Percentiles rank a stretch among this genome's conserved stretches.
phyloP scores from a whole-genome alignment of 2,113 vertebrate genomes.

The Tachycineta bicolor region DNA sequence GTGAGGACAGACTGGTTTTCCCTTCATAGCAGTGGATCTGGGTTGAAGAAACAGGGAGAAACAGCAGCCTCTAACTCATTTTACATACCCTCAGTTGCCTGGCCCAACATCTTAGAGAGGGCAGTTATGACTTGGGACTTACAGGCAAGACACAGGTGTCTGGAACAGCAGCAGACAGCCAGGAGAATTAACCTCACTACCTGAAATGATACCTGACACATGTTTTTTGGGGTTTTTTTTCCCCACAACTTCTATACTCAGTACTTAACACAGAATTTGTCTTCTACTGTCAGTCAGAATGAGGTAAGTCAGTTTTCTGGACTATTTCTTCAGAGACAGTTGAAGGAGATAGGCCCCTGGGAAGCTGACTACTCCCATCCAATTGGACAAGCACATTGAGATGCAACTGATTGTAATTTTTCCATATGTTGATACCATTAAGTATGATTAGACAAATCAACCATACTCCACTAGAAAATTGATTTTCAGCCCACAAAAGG shows the following conservation, averaged over 20 bases:
- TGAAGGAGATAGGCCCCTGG: fast-evolving
- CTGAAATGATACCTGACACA: neutral
- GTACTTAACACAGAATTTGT: neutral
- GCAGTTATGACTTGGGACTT: neutral
- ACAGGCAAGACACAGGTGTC: neutral
- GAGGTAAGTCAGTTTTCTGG: neutral
- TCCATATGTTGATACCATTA: neutral
- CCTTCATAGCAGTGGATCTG: neutral
- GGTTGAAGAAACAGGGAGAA: neutral
- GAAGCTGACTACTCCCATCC: neutral
- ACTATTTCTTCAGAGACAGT: neutral
- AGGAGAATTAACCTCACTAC: neutral
- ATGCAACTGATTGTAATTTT: fast-evolving
- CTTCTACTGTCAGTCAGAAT: neutral
- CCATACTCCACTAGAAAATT: neutral
- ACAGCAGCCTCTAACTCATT: neutral
- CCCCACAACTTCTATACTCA: neutral
- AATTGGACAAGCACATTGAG: neutral
- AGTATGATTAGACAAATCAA: neutral
- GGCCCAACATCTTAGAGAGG: neutral
- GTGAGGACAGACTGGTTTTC: neutral
- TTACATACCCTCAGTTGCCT: neutral
- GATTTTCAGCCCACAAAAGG: neutral
- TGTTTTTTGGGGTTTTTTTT: neutral
- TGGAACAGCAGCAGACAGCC: neutral